A percentile compares a stretch with the other conserved stretches of the same genome.
Evolutionary conservation across 2,888 invertebrate genomes (phyloP).

Genomic region (Schizotus pectinicornis): DNA sequence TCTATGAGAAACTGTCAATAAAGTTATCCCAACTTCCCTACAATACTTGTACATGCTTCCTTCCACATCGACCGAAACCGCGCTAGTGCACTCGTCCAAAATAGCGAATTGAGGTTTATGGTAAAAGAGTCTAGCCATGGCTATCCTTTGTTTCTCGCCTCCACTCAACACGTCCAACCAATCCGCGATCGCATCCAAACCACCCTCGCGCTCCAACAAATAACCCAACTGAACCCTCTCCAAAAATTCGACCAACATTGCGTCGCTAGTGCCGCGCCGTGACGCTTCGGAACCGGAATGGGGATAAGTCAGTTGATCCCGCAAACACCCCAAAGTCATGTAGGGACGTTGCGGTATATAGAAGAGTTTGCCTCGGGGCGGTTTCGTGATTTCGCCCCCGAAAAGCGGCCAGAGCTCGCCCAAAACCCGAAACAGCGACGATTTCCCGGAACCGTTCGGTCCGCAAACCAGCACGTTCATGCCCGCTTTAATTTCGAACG

Average conservation of each 20-base stretch:
- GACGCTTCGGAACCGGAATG: conserved; percentile 87
- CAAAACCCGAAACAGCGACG: conserved; percentile 93
- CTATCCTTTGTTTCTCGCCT: conserved; percentile 97
- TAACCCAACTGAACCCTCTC: conserved; percentile 85
- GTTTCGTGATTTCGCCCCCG: conserved; percentile 90
- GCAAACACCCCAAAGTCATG: conserved; percentile 93
- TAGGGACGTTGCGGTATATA: conserved; percentile 98
- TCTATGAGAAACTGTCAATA: conserved; percentile 97
- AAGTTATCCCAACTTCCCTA: conserved; percentile 83
- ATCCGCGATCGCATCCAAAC: conserved; percentile 92
- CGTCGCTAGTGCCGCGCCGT: conserved; percentile 78
- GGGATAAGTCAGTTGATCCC: conserved; percentile 93
- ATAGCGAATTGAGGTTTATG: conserved; percentile 98
- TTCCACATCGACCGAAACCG: conserved; percentile 98
- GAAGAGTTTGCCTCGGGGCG: conserved; percentile 93
- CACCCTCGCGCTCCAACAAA: conserved; percentile 82
- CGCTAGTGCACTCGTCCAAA: conserved; percentile 98
- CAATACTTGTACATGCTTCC: conserved; percentile 97
- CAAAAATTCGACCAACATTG: conserved; percentile 76
- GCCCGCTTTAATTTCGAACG: conserved; percentile 87
- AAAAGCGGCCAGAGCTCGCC: conserved; percentile 98
- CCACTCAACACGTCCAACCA: conserved; percentile 99
- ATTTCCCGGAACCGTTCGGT: conserved; percentile 98
- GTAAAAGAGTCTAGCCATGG: conserved; percentile 98
- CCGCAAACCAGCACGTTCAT: conserved; percentile 98